A percentile compares a stretch with the other conserved stretches of the same genome.
Conservation (phyloP, 2,888 invertebrate species). For the Crepidodera aurea region DNA sequence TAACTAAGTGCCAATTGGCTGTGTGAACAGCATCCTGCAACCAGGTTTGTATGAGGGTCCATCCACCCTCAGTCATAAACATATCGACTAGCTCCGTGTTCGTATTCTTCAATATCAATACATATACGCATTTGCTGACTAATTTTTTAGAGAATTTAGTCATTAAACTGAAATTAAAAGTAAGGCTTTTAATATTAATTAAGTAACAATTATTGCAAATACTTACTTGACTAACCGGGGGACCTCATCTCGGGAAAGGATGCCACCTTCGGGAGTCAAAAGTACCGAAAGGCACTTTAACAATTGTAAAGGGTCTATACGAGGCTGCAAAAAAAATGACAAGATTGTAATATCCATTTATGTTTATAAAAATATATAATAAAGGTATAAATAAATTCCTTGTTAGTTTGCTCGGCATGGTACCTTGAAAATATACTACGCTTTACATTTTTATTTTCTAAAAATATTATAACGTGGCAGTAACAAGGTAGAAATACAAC, state of each 20-base stretch:
- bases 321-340: slow-evolving; percentile 72
- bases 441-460: no score
- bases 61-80: slow-evolving; percentile 92
- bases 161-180: slow-evolving; percentile 77
- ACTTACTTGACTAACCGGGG: slow-evolving; percentile 85
- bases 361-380: background rate
- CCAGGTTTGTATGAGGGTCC: slow-evolving; percentile 92
- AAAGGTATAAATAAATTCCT: background rate
- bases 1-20: slow-evolving; percentile 86
- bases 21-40: slow-evolving; percentile 84
- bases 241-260: slow-evolving; percentile 87
- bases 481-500: no score
- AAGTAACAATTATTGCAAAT: slow-evolving; percentile 19
- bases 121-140: slow-evolving; percentile 94
- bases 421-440: no score
- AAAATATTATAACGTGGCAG: no score
- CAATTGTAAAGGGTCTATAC: slow-evolving; percentile 89
- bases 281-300: slow-evolving; percentile 89
- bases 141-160: slow-evolving; percentile 94
- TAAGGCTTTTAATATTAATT: slow-evolving; percentile 13
- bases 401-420: background rate
- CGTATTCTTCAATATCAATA: slow-evolving; percentile 89
- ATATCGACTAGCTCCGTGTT: slow-evolving; percentile 82
- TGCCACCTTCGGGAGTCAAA: slow-evolving; percentile 84
- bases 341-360: background rate